Evolutionary conservation across 2,113 vertebrate species (phyloP).

Genomic region (Jaculus jaculus): DNA sequence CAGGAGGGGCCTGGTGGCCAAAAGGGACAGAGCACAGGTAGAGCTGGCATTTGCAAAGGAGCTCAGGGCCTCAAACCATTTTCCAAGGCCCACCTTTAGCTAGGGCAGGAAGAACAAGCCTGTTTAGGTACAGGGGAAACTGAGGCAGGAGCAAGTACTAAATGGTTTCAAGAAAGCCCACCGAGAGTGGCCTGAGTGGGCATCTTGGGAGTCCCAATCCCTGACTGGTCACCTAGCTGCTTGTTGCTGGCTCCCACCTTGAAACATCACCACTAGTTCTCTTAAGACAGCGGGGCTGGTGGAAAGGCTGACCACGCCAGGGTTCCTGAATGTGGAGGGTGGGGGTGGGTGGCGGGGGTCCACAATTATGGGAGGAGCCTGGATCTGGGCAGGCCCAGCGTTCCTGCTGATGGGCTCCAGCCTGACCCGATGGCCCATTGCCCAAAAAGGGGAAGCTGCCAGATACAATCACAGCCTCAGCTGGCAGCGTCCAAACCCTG

Average conservation of each 20-base stretch:
- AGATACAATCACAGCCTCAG: neutral
- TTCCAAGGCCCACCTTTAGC: neutral
- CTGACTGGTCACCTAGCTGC: neutral
- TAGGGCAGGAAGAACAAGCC: neutral
- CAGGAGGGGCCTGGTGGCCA: slow-evolving; percentile 15
- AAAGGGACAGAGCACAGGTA: slow-evolving; percentile 27
- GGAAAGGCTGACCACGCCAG: neutral
- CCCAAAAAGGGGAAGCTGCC: neutral
- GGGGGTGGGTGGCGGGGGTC: neutral
- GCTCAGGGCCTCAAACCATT: neutral
- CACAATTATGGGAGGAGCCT: neutral
- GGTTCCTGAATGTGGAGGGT: neutral
- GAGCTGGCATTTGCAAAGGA: slow-evolving; percentile 16
- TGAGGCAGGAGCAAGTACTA: slow-evolving; percentile 53
- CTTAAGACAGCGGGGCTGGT: neutral
- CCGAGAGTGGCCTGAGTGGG: neutral
- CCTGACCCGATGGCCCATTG: neutral
- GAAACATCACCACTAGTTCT: neutral
- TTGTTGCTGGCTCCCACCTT: neutral
- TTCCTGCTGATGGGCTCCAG: neutral
- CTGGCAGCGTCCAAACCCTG: neutral
- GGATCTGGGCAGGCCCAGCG: neutral
- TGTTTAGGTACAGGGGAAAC: slow-evolving; percentile 38
- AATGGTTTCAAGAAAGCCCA: neutral
- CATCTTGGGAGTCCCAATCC: neutral